Evolutionary conservation across 2,113 vertebrate genomes (phyloP), one percentile per base, ranked within the genome.

Genomic region (Istiophorus platypterus): DNA sequence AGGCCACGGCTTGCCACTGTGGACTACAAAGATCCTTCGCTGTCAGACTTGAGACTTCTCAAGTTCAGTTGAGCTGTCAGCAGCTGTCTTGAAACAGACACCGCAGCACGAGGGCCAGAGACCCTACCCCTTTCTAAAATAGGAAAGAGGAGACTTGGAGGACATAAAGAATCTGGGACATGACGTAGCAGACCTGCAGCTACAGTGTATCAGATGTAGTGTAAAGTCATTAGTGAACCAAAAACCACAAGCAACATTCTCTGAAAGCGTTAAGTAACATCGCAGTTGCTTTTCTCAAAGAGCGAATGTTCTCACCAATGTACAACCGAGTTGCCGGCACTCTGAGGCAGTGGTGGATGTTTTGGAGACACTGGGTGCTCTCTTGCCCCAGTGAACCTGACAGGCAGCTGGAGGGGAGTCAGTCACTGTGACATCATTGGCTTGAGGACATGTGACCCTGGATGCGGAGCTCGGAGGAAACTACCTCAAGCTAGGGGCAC

Each of bases 81-180:
- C 95, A 95, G 94, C 93, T 95, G 93, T 90, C 87, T 87, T 81
- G 87, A 94, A 95, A 95, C 93, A 84, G 84, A 94, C 92, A 93
- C 92, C 87, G 26, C 87, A 77, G 72, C 80, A 84, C 78, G 80
- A 76, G 56, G 76, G 76, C 84, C 71, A 76, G 76, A 90, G 90
- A 90, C 85, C 72, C 57, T 61, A 85, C 77, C 76, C 80, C 39
- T 90, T 89, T 90, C 90, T 90, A 93, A 92, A 94, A 88, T 74
- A 85, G 90, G 91, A 76, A 54, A 45, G 86, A 88, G 83, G 91
- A 64, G 76, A 89, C 80, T 87, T 88, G 85, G 82, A 92, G 90
- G 91, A 89, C 91, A 68, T 61, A 47, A 82, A 83, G 47, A 89
- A 85, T 78, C 65, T 45, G 51, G 59, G 56, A 27, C 85, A 69